Conservation (phyloP, 2,113 vertebrate species). For the Calyptommatus sinebrachiatus region DNA sequence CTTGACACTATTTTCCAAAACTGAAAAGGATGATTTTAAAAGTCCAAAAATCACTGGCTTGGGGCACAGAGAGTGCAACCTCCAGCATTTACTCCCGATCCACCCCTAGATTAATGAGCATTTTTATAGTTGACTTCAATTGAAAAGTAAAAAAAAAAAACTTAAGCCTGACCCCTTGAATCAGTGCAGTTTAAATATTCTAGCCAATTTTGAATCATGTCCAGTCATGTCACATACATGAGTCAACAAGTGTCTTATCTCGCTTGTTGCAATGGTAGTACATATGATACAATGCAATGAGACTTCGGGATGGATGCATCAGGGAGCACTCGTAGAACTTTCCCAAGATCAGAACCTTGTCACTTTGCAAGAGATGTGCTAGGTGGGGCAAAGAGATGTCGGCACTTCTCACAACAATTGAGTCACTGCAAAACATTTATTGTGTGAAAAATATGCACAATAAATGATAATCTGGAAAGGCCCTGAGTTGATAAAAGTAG, state of each 20-base stretch:
- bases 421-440: slow-evolving; percentile 9
- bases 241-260: neutral
- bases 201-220: neutral
- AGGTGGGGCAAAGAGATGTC: neutral
- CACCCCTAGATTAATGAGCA: neutral
- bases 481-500: slow-evolving; percentile 34
- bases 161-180: neutral
- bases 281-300: neutral
- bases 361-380: neutral
- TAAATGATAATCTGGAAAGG: slow-evolving; percentile 29
- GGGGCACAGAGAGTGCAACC: neutral
- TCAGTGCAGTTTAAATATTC: neutral
- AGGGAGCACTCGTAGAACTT: neutral
- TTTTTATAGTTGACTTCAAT: neutral
- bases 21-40: neutral
- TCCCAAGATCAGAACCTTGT: neutral
- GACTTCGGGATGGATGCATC: neutral
- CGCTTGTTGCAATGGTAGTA: neutral
- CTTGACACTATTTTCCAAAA: neutral
- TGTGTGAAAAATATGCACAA: slow-evolving; percentile 21
- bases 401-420: slow-evolving; percentile 5
- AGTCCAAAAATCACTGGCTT: neutral
- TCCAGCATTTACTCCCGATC: neutral
- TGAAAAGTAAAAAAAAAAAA: neutral
- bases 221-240: neutral